A percentile compares a stretch with the other conserved stretches of the same genome.
Conservation (phyloP, 1,140 invertebrate species). For the Cataglyphis hispanica region DNA sequence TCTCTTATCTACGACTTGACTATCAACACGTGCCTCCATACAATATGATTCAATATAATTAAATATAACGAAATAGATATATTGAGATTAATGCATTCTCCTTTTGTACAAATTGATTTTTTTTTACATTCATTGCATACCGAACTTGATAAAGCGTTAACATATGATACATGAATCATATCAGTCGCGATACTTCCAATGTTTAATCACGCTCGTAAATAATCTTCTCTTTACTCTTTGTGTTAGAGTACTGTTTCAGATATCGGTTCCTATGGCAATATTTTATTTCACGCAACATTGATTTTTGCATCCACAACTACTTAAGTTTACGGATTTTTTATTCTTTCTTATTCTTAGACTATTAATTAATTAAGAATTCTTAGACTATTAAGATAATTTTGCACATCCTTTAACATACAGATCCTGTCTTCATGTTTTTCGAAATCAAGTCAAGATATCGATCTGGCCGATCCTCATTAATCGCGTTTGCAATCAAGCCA, state of each 20-base stretch:
- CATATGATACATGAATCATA: neutral
- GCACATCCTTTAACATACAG: neutral
- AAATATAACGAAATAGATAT: slow-evolving; percentile 7
- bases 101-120: neutral
- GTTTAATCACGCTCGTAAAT: too few species aligned
- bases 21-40: neutral
- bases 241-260: too few species aligned
- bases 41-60: neutral
- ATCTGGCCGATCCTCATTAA: neutral
- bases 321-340: neutral
- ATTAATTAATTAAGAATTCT: too few species aligned
- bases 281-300: neutral
- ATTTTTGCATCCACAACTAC: neutral
- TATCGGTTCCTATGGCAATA: neutral
- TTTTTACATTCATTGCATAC: neutral
- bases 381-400: too few species aligned
- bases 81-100: neutral
- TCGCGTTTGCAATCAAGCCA: too few species aligned
- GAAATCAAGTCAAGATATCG: neutral
- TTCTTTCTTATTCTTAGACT: neutral
- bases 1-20: slow-evolving; percentile 23
- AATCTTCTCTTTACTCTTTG: too few species aligned
- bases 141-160: neutral
- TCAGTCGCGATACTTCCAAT: neutral
- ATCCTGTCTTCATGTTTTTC: neutral